Percentiles rank a stretch among this genome's conserved stretches.
Conservation (phyloP, 92 coral and sea anemone genomes). For the Bergia sp. region DNA sequence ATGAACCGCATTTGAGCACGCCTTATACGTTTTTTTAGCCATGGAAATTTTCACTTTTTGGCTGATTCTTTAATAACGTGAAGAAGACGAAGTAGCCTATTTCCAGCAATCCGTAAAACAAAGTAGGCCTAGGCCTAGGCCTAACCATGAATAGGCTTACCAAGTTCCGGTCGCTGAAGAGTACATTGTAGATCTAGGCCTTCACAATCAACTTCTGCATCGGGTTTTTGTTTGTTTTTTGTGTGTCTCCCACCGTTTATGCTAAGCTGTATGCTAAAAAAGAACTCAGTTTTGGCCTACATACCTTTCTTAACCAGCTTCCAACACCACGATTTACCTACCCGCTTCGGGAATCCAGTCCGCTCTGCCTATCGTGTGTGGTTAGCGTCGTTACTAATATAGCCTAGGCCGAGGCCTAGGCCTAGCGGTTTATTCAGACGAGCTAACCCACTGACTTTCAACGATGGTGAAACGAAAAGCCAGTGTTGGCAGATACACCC, state of each 20-base stretch:
- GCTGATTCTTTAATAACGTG: constrained; percentile 3
- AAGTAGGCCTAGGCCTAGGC: background rate
- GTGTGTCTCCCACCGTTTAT: background rate
- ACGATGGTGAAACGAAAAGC: background rate
- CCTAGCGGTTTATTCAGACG: background rate
- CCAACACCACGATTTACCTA: background rate
- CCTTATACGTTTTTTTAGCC: constrained; percentile 18
- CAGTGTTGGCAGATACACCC: background rate
- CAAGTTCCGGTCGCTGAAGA: constrained; percentile 1
- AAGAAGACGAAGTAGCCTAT: constrained; percentile 7
- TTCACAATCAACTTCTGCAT: background rate
- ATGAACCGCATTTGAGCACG: constrained; percentile 21
- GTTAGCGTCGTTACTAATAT: background rate
- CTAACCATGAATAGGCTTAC: constrained; percentile 1
- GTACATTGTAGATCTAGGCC: background rate
- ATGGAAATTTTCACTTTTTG: constrained; percentile 3
- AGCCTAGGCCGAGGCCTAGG: background rate
- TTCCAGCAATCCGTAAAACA: constrained; percentile 20
- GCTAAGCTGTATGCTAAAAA: background rate
- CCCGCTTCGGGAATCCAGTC: background rate
- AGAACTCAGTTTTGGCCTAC: background rate
- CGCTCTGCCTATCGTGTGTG: background rate
- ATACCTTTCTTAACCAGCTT: background rate
- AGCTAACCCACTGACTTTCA: background rate
- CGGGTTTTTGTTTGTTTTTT: background rate